Percentiles rank a stretch among this genome's conserved stretches.
Evolutionary conservation across 1,140 invertebrate genomes (phyloP).

Genomic region (Bombus pyrosoma): DNA sequence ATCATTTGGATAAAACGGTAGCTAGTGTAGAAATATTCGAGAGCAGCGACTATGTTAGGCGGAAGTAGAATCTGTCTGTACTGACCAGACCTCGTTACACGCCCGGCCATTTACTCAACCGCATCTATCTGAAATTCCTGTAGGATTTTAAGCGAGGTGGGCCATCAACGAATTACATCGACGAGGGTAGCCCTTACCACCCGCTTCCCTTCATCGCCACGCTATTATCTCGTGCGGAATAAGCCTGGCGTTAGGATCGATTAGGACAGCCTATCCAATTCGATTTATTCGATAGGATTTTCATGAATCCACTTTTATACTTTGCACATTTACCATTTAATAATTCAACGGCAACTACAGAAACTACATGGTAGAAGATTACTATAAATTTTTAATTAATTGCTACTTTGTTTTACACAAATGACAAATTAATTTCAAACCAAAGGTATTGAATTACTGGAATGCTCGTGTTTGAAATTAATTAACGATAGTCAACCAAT

Average conservation of each 20-base stretch:
- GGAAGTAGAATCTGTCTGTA: neutral
- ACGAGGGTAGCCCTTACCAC: neutral
- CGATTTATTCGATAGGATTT: conserved; percentile 33
- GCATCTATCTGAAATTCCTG: conserved; percentile 10
- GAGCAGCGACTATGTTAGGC: neutral
- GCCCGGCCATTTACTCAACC: neutral
- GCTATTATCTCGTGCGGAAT: conserved; percentile 20
- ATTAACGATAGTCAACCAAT: neutral
- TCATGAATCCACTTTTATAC: neutral
- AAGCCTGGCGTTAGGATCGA: conserved; percentile 39
- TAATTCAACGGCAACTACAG: neutral
- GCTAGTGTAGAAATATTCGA: neutral
- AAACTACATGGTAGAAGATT: neutral
- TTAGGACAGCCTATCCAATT: conserved; percentile 13
- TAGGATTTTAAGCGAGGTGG: conserved; percentile 23
- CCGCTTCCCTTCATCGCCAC: conserved; percentile 5
- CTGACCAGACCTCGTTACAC: neutral
- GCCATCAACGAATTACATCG: conserved; percentile 1
- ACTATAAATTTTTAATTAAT: neutral
- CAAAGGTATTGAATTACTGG: neutral
- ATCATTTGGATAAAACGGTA: neutral
- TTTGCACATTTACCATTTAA: neutral
- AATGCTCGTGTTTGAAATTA: conserved; percentile 11
- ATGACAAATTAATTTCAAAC: neutral
- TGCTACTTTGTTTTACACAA: neutral